These are phyloP conservation scores for Zaprionus gabonicus DNA, from an alignment of 1,140 invertebrate species.

Conservation along the genomic window DNA sequence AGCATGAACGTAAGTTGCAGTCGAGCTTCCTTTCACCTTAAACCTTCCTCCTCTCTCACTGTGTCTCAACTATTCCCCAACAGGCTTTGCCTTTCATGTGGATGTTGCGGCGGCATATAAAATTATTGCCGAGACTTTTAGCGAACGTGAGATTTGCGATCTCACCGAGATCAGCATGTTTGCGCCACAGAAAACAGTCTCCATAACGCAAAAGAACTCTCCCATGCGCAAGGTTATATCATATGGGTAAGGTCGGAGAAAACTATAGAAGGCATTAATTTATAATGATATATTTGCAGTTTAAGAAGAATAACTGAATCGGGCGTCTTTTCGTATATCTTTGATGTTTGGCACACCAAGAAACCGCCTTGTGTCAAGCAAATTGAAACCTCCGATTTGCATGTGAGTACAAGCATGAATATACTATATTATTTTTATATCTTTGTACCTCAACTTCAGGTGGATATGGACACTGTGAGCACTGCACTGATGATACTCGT, in stretches of 20 bases:
- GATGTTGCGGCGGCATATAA: constrained; percentile 87
- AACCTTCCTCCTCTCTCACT: background rate
- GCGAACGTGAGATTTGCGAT: constrained; percentile 87
- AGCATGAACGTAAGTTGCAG: constrained; percentile 67
- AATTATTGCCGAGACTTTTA: constrained; percentile 87
- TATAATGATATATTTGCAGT: constrained; percentile 56
- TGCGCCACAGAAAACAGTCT: constrained; percentile 85
- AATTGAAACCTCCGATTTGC: constrained; percentile 84
- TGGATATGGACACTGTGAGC: constrained; percentile 84
- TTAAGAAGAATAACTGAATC: constrained; percentile 85
- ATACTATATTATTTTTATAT: background rate
- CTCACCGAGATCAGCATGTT: constrained; percentile 86
- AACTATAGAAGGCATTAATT: background rate
- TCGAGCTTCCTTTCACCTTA: background rate
- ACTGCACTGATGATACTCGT: constrained; percentile 84
- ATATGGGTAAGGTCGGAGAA: constrained; percentile 85
- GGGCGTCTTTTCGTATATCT: constrained; percentile 85
- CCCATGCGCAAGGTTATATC: constrained; percentile 88
- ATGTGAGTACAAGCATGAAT: constrained; percentile 69
- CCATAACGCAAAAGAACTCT: constrained; percentile 86
- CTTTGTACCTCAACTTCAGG: constrained; percentile 41
- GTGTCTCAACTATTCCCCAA: background rate
- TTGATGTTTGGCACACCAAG: constrained; percentile 85
- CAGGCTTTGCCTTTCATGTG: constrained; percentile 87
- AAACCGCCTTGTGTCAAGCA: constrained; percentile 85